phyloP scores from a whole-genome alignment of 2,113 vertebrate genomes.

The Psettodes erumei region DNA sequence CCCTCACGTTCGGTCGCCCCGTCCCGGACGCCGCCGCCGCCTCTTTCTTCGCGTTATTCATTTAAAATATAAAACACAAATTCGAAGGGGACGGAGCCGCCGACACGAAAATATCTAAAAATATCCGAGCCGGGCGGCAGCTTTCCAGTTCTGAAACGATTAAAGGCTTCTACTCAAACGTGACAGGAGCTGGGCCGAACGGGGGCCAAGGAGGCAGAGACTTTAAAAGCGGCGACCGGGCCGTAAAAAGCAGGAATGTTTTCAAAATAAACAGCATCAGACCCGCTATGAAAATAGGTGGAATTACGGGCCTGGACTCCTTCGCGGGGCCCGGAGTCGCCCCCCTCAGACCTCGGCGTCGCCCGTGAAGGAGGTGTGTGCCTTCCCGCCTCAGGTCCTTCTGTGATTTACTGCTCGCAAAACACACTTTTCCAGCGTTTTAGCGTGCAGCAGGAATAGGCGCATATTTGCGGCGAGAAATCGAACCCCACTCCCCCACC shows the following conservation, averaged over 20 bases:
- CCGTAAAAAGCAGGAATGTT: constrained; percentile 92
- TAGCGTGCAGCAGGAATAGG: constrained; percentile 42
- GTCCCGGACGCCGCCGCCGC: too few species aligned
- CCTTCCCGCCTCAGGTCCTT: constrained; percentile 63
- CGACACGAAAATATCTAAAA: constrained; percentile 52
- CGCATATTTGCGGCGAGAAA: constrained; percentile 53
- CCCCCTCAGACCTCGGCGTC: constrained; percentile 61
- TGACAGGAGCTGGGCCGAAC: too few species aligned
- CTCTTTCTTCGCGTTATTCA: too few species aligned
- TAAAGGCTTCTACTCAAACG: constrained; percentile 10
- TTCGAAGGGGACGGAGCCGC: constrained; percentile 8
- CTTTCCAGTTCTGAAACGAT: constrained; percentile 16
- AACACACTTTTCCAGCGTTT: constrained; percentile 63
- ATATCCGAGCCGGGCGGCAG: constrained; percentile 35
- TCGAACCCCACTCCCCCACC: constrained; percentile 15
- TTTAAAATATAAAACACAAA: too few species aligned
- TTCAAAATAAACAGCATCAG: constrained; percentile 91
- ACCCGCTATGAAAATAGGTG: constrained; percentile 78
- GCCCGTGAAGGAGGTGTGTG: constrained; percentile 68
- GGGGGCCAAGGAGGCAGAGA: constrained; percentile 71
- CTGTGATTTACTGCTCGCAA: constrained; percentile 71
- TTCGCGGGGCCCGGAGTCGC: constrained; percentile 53
- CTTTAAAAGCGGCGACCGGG: constrained; percentile 85
- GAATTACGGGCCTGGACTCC: constrained; percentile 67
- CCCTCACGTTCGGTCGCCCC: constrained; percentile 6